Base-by-base conservation (phyloP, 2,797 vertebrate genomes). In the Pagetopsis macropterus region DNA sequence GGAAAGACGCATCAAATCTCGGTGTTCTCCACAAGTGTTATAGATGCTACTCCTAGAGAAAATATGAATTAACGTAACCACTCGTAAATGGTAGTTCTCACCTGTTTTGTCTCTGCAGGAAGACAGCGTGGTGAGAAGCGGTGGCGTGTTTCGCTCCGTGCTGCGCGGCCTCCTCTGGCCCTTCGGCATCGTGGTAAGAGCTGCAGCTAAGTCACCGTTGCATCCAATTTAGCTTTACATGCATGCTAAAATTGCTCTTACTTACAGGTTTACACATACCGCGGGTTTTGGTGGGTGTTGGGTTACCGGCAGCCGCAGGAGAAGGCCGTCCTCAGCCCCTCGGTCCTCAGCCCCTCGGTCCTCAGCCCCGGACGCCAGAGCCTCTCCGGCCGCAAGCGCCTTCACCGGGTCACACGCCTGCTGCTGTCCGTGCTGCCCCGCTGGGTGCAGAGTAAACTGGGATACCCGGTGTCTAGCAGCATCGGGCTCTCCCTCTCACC, bases 131-230 rank as follows among this genome's bases (percentile, higher is more conserved):
- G 88, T 83, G 72, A 68, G 46, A 84, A 89, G 81, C 60, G 80
- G 61, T 71, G 80, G 91, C 1, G 60, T 91, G 12, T 12, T 94
- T 2, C 62, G 58, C 50, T 76, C 79, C 40, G 0, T 94, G 37
- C 70, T 94, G 58, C 87, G 87, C 79, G 91, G 88, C 48, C 60
- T 95, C 57, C 76, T 91, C 82, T 94, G 94, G 93, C 94, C 94
- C 2, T 85, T 96, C 68, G 82, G 82, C 50, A 1, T 94, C 55
- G 75, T 91, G 92, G 95, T 95, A 83, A 41, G 93, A 84, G 5
- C 19, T 2, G 3, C n/a, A 8, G 3, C 2, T 4, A 3, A 1
- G 14, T 1, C 0, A 0, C n/a, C 6, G 0, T 27, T 5, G 27
- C 27, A 27, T 27, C 33, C 33, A 40, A 11, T 9, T 0, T 9